These are phyloP conservation scores for Perca schrenkii DNA, from an alignment of 2,113 vertebrate species.

Conservation along the genomic window DNA sequence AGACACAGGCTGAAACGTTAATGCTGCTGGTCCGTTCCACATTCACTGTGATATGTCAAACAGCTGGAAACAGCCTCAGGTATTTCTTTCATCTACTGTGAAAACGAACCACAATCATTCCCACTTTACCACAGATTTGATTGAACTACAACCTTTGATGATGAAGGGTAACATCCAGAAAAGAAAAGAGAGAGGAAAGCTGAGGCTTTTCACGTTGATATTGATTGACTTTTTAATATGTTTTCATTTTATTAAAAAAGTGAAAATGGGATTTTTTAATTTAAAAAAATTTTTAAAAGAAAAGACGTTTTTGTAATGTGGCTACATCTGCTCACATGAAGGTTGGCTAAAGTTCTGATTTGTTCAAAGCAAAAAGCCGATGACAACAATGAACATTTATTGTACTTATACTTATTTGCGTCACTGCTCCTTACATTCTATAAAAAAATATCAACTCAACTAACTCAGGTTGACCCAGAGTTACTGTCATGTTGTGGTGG, in stretches of 20 bases:
- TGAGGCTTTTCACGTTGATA: conserved; percentile 16
- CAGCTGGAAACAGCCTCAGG: conserved; percentile 83
- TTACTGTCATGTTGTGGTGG: background rate
- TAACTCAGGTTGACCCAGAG: conserved; percentile 62
- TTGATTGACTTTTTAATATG: conserved; percentile 29
- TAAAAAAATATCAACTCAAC: conserved; percentile 18
- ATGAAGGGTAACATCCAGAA: background rate
- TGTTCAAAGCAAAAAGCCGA: conserved; percentile 30
- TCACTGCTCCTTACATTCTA: conserved; percentile 19
- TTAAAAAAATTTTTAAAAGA: background rate
- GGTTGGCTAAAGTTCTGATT: background rate
- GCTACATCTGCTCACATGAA: background rate
- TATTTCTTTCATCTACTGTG: conserved; percentile 85
- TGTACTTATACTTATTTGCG: conserved; percentile 21
- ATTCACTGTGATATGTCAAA: conserved; percentile 74
- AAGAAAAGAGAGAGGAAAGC: background rate
- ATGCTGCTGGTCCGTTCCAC: conserved; percentile 64
- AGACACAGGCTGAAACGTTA: conserved; percentile 29
- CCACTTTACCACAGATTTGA: conserved; percentile 31
- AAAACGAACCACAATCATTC: conserved; percentile 65
- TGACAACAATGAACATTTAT: background rate
- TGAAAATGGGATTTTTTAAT: conserved; percentile 56
- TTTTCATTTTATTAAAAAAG: conserved; percentile 41
- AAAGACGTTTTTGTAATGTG: background rate
- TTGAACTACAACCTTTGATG: conserved; percentile 10